phyloP scores from a whole-genome alignment of 37 sponge, comb jelly and placozoan species.

The Crambe crambe region DNA sequence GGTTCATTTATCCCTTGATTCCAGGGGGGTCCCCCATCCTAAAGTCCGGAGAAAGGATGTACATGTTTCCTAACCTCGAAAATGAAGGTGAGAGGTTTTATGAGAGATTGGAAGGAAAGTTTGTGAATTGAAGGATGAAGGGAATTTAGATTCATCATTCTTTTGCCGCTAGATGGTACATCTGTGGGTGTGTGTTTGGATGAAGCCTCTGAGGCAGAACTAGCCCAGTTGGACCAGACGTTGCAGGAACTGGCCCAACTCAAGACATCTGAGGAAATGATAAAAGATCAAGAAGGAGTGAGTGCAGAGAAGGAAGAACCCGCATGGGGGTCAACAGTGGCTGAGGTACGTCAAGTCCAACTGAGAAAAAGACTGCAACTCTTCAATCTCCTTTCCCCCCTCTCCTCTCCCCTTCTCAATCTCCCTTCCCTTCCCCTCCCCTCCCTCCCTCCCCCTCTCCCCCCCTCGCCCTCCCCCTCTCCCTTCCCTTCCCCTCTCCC shows the following conservation, averaged over 20 bases:
- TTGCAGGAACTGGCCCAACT: slow-evolving; percentile 13
- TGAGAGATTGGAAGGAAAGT: too few species aligned
- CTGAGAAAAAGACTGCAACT: too few species aligned
- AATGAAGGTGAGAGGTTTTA: slow-evolving; percentile 46
- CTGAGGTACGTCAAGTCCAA: slow-evolving; percentile 37
- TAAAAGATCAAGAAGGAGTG: background rate
- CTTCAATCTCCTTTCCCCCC: too few species aligned
- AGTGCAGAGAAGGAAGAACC: slow-evolving; percentile 8
- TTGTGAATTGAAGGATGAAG: too few species aligned
- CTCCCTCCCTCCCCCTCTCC: too few species aligned
- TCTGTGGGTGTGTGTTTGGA: slow-evolving; percentile 54
- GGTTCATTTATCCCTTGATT: slow-evolving; percentile 72
- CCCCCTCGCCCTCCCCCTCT: too few species aligned
- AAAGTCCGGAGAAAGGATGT: slow-evolving; percentile 38
- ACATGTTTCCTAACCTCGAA: slow-evolving; percentile 71
- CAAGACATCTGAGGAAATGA: background rate
- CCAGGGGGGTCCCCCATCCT: slow-evolving; percentile 71
- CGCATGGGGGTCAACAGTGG: slow-evolving; percentile 44
- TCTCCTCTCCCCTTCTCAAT: too few species aligned
- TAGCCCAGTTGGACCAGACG: slow-evolving; percentile 25
- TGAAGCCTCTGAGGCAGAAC: slow-evolving; percentile 33
- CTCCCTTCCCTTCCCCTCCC: too few species aligned
- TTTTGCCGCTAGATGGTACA: slow-evolving; percentile 52
- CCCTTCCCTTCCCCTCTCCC: too few species aligned
- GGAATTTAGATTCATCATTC: too few species aligned